phyloP scores from a whole-genome alignment of 2,113 vertebrate genomes.

The Saccopteryx bilineata region DNA sequence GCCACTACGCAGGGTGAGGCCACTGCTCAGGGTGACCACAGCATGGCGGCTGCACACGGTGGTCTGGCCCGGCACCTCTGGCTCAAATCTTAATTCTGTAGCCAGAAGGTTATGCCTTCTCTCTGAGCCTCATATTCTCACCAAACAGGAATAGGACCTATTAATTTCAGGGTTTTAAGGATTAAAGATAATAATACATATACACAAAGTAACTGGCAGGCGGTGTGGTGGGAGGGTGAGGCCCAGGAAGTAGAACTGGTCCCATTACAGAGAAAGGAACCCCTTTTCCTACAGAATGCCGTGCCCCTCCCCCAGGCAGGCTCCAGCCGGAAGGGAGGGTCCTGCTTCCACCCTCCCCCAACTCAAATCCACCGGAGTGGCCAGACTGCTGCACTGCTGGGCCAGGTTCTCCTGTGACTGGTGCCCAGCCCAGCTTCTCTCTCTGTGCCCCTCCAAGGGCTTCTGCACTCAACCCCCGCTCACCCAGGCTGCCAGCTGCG shows the following conservation, averaged over 20 bases:
- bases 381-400: rapidly evolving
- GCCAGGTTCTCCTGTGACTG: not conserved
- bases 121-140: not conserved
- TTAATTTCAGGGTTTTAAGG: not conserved
- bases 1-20: not conserved
- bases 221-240: not conserved
- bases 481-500: not conserved
- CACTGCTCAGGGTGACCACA: rapidly evolving
- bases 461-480: rapidly evolving
- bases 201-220: not conserved
- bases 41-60: rapidly evolving
- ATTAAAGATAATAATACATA: not conserved
- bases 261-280: not conserved
- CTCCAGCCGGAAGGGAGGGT: not conserved
- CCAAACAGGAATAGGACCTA: not conserved
- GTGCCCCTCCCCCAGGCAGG: rapidly evolving
- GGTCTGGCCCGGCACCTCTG: rapidly evolving
- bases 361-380: not conserved
- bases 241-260: not conserved
- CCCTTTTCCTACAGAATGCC: too few relatives aligned
- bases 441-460: not conserved
- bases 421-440: not conserved
- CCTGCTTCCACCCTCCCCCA: not conserved
- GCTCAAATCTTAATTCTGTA: not conserved
- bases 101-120: not conserved